Base-by-base conservation (phyloP, 2,113 vertebrate species). In the Pagrus major region DNA sequence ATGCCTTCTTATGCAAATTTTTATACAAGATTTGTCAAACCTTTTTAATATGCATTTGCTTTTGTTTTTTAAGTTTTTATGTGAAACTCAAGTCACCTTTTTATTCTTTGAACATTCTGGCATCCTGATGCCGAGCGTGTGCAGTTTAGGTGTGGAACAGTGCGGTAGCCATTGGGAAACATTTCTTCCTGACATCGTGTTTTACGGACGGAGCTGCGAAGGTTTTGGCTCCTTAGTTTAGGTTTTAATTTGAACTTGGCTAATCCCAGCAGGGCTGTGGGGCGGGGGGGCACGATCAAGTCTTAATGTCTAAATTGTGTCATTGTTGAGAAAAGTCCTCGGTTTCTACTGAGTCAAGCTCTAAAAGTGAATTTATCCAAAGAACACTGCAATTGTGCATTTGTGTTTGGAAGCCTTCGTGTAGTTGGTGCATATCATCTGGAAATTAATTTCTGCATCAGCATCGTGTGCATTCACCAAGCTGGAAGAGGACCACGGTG, bases 1-100 rank as follows among this genome's bases (percentile, higher is more conserved):
- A 93, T 92, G 91, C 90, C 91, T 89, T 92, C 89, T 95, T 95
- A 94, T 94, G 94, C 95, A 95, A 95, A 85, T 84, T 92, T 94
- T 94, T 91, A 92, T 90, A 93, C 84, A 39, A 80, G 72, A 85
- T 88, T 90, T 91, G 87, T 93, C 65, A 59, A 81, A 89, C 41
- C 23, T 82, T 91, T 94, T 93, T 81, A 78, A 92, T 92, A 93
- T 94, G 92, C 91, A 94, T 94, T 88, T 85, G 58, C 33, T 78
- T 93, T 89, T 44, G 25, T 81, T 89, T 76, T 83, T 85, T 78
- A 70, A 18, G 49, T 86, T 92, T 93, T 86, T 84, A 88, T 63
- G 89, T 90, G 69, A 83, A 88, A 88, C 85, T 91, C 46, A 14
- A 85, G 81, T 92, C 89, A 88, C 83, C 81, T 92, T 90, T 78